These are phyloP conservation scores for Aurelia coerulea DNA, from an alignment of 30 jellyfish, hydroid and myxozoan species.

Conservation along the genomic window DNA sequence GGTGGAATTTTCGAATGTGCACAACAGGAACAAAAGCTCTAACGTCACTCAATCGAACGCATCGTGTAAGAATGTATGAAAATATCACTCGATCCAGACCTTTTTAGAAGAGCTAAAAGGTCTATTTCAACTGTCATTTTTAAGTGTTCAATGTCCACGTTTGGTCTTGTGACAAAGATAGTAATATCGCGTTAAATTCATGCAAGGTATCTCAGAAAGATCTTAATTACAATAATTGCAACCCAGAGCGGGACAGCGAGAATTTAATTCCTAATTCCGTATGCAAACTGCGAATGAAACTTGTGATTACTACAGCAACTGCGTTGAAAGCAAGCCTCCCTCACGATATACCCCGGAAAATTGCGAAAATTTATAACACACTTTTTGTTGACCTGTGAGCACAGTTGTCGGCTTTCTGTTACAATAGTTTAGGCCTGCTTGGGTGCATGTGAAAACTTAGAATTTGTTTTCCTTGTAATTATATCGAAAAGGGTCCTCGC, in stretches of 20 bases:
- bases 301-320: slow-evolving; percentile 28
- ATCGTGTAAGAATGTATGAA: too few species aligned
- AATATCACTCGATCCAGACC: too few species aligned
- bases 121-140: too few species aligned
- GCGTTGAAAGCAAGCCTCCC: slow-evolving; percentile 51
- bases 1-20: too few species aligned
- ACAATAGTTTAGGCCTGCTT: neutral
- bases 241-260: slow-evolving; percentile 63
- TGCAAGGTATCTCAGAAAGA: slow-evolving; percentile 55
- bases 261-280: slow-evolving; percentile 63
- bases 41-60: too few species aligned
- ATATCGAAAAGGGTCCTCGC: too few species aligned
- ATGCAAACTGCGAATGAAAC: slow-evolving; percentile 45
- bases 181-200: slow-evolving; percentile 20
- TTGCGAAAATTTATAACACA: slow-evolving; percentile 12
- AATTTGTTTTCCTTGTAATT: neutral
- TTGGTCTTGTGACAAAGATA: neutral
- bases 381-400: slow-evolving; percentile 47
- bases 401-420: slow-evolving; percentile 47
- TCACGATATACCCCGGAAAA: slow-evolving; percentile 63
- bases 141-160: too few species aligned
- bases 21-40: too few species aligned
- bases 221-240: slow-evolving; percentile 44
- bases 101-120: too few species aligned
- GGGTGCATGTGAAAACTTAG: slow-evolving; percentile 1